Base-by-base conservation (phyloP, 2,113 vertebrate species). In the Eubucco bourcierii region DNA sequence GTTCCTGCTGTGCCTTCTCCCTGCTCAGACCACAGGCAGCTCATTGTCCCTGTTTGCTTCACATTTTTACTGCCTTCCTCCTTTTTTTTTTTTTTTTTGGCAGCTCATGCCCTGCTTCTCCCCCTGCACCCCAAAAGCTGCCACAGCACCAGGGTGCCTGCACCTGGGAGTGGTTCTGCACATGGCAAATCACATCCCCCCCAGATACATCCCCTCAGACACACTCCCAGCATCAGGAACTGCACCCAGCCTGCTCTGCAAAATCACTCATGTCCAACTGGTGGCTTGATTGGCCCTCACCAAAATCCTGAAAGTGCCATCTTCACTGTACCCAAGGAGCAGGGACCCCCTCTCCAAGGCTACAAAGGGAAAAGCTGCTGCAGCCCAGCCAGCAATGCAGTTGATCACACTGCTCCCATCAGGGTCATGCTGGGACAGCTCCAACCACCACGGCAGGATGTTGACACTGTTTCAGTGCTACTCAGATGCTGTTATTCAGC, bases 381-480 rank as follows among this genome's bases (percentile, higher is more conserved):
- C 61, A 52, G 64, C 37, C 64, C 3, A 3, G 53, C 28, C 46
- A 6, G 4, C 2, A 3, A 17, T 4, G 25, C 16, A 34, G 63
- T 21, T 4, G 1, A 64, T 28, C 23, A 28, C 72, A 25, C 52
- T 2, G 8, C 65, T 33, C 29, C 2, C 6, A 18, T 10, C 55
- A 25, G 37, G 6, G 25, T 52, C 11, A 4, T 2, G 3, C 33
- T 0, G 65, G 66, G 37, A 13, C 2, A 0, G 12, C 37, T 50
- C 68, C 3, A 2, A 6, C 24, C 64, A n/a, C 44, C 5, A 1
- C 21, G 23, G 41, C 41, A 33, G 60, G 50, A 19, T 5, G n/a
- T 19, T 2, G 0, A 0, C 7, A 44, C 25, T 59, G 68, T 61
- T 61, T 73, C 0, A 24, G 59, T 34, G 46, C 37, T 82, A 55